These are phyloP conservation scores for Chaetops frenatus DNA, from an alignment of 2,113 vertebrate species.

Conservation along the genomic window DNA sequence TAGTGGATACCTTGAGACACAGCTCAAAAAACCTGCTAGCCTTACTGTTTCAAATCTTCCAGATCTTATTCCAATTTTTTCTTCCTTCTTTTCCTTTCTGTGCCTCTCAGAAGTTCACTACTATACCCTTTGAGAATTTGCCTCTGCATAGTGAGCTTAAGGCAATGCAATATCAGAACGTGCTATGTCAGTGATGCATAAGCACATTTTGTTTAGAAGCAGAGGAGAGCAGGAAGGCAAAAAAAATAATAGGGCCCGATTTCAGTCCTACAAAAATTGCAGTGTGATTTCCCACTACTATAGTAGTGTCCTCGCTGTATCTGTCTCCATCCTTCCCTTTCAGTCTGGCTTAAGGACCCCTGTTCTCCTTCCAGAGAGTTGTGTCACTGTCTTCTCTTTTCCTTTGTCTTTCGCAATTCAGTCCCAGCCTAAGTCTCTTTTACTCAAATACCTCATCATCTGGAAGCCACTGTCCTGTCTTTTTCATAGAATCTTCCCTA, in stretches of 20 bases:
- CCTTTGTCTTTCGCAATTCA: not conserved
- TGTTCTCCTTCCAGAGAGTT: not conserved
- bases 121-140: not conserved
- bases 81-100: not conserved
- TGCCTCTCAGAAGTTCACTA: not conserved
- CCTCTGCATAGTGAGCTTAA: not conserved
- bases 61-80: not conserved
- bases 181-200: not conserved
- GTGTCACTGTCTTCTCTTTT: not conserved
- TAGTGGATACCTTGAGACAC: not conserved
- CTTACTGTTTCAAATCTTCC: not conserved
- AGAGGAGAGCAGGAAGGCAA: not conserved
- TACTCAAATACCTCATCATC: not conserved
- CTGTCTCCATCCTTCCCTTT: not conserved
- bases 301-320: not conserved
- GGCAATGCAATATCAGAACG: not conserved
- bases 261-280: not conserved
- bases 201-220: not conserved
- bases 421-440: not conserved
- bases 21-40: not conserved
- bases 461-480: not conserved
- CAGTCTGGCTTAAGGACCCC: not conserved
- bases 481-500: not conserved
- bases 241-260: not conserved
- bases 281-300: not conserved